Evolutionary conservation across 2,113 vertebrate species (phyloP), one percentile per base, ranked within the genome.

Genomic region (Acanthisitta chloris): DNA sequence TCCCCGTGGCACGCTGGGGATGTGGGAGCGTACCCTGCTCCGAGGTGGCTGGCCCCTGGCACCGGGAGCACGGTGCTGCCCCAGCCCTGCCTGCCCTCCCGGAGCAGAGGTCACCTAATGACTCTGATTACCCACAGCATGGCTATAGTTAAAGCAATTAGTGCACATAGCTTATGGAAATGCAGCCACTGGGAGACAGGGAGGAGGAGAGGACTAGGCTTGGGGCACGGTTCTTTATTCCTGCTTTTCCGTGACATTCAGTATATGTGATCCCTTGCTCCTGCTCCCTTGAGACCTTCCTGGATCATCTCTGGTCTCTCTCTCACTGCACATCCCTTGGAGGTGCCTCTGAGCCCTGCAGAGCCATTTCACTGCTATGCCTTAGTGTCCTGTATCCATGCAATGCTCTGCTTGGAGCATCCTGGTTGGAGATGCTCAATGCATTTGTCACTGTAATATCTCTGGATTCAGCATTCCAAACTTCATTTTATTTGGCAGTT

Each of bases 321-420:
- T 26, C 14, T 74, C 16, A 31, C 76, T 34, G 34, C 52, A 3
- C n/a, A 7, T 34, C 57, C 33, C 48, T 72, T 1, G 0, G 48
- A 31, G 57, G 2, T 62, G 61, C 46, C 52, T 38, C 40, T 3
- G 1, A 66, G 31, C 40, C 29, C 45, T 25, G 17, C 64, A 62
- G 69, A 73, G 46, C 25, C 0, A 0, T 54, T n/a, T 38, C 28
- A 2, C 46, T 59, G 43, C 54, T 69, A 2, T 31, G 29, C 33
- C 23, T 23, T 9, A n/a, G 6, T 61, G 74, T 38, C 31, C 62
- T 36, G 70, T n/a, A 17, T 17, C 76, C 29, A 4, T 36, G 12
- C 29, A 6, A 0, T 3, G 33, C 46, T 71, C 29, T 2, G 1
- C 1, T 28, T 42, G n/a, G n/a, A n/a, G n/a, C n/a, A n/a, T n/a